Conservation (phyloP, 1,140 invertebrate species). For the Cydia fagiglandana region DNA sequence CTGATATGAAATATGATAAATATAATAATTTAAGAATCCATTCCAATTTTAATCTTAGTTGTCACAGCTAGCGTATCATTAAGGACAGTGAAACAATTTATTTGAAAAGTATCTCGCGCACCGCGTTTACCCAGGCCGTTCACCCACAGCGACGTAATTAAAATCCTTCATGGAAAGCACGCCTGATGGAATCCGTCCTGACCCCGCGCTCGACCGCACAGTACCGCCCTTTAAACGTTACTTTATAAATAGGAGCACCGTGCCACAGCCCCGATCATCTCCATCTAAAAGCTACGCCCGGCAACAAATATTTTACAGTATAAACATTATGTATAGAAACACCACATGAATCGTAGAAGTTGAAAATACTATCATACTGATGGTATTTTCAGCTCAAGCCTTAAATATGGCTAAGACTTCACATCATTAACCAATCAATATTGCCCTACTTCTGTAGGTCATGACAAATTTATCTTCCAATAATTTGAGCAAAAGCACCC, state of each 20-base stretch:
- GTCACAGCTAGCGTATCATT: background rate
- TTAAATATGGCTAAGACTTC: background rate
- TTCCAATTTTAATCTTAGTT: background rate
- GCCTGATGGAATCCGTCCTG: constrained; percentile 73
- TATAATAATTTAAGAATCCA: background rate
- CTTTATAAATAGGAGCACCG: constrained; percentile 66
- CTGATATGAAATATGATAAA: background rate
- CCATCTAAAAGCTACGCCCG: background rate
- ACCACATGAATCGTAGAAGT: background rate
- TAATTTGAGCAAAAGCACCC: constrained; percentile 22
- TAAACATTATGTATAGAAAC: background rate
- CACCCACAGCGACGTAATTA: constrained; percentile 70
- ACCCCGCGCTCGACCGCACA: constrained; percentile 62
- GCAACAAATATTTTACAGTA: background rate
- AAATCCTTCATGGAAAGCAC: constrained; percentile 76
- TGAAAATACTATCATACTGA: background rate
- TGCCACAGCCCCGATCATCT: constrained; percentile 29
- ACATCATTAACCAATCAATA: background rate
- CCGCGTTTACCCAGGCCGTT: constrained; percentile 53
- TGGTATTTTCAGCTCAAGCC: background rate
- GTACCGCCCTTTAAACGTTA: constrained; percentile 64
- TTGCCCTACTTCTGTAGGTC: constrained; percentile 15
- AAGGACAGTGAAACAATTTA: constrained; percentile 27
- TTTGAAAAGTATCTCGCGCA: constrained; percentile 52
- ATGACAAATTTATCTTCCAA: constrained; percentile 23